Evolutionary conservation across 1,140 invertebrate genomes (phyloP).

Genomic region (Rhysida immarginata): DNA sequence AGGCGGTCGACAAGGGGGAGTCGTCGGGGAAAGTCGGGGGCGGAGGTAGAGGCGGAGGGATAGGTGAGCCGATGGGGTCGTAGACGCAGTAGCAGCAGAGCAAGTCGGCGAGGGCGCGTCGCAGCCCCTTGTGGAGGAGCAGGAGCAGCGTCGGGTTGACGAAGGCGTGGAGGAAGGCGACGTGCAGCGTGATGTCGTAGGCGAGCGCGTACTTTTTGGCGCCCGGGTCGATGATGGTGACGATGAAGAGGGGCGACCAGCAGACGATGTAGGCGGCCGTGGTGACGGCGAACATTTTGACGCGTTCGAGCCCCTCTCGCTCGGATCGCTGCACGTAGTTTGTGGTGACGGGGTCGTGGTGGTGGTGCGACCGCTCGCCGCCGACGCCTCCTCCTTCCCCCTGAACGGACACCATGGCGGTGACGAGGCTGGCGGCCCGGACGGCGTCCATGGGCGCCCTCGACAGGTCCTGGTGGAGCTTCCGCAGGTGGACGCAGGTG

Average conservation of each 20-base stretch:
- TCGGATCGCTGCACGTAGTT: constrained; percentile 61
- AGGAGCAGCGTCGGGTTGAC: constrained; percentile 68
- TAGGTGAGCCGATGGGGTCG: not conserved
- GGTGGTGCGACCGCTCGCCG: constrained; percentile 18
- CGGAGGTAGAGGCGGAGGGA: not conserved
- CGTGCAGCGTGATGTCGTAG: constrained; percentile 65
- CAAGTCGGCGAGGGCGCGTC: constrained; percentile 45
- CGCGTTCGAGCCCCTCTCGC: constrained; percentile 44
- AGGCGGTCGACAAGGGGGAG: not conserved
- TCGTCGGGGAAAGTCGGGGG: constrained; percentile 1
- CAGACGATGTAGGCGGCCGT: constrained; percentile 68
- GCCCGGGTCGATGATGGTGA: constrained; percentile 43
- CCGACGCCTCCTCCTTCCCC: constrained; percentile 36
- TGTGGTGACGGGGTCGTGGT: constrained; percentile 53
- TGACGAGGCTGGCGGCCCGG: constrained; percentile 52
- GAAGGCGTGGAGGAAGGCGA: constrained; percentile 71
- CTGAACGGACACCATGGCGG: constrained; percentile 50
- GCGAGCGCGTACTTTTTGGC: constrained; percentile 33
- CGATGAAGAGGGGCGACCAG: constrained; percentile 75
- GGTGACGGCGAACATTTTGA: constrained; percentile 70
- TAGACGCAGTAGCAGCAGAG: constrained; percentile 52
- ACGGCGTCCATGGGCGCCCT: constrained; percentile 40
- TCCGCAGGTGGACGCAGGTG: constrained; percentile 67
- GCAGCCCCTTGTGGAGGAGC: constrained; percentile 54
- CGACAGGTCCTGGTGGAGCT: constrained; percentile 66